Evolutionary conservation across 2,797 vertebrate genomes (phyloP), one percentile per base, ranked within the genome.

Genomic region (Peromyscus attwateri): DNA sequence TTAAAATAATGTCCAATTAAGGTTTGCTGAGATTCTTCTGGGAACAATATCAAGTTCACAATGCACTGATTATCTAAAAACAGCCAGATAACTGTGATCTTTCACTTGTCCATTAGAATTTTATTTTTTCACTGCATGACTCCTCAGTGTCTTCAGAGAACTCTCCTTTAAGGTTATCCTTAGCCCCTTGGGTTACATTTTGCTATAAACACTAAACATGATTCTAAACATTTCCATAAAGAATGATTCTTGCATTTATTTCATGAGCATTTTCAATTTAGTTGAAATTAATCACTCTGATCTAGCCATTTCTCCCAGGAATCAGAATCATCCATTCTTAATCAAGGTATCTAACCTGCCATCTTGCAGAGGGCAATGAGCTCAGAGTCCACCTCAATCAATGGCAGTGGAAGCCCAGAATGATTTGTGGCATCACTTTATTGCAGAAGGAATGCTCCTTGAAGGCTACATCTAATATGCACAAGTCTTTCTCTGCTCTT

Each of bases 241-340:
- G 29, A 3, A 6, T 89, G 23, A 31, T 23, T 66, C 52, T 91
- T 77, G 40, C 37, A 90, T 97, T 94, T 92, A 81, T 84, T 84
- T 94, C 77, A 73, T 2, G 16, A 95, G 13, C 2, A 73, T 27
- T 93, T 93, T 97, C 71, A 73, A 90, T 95, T 97, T 94, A 82
- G 60, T 93, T 96, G 84, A 93, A 93, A 87, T 96, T 92, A 93
- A 96, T 96, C 87, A 71, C 68, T 95, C 0, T 12, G 37, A 43
- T 90, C 8, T 21, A 96, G 57, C 7, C 66, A 49, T 95, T 82
- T 91, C 87, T 97, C 71, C 12, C n/a, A 91, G 49, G 40, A 82
- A n/a, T 55, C 60, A 77, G 60, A 93, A 57, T 52, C 71, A 68
- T 88, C 43, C 43, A 31, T 79, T 64, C 55, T 94, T 29, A 21